Evolutionary conservation across 2,888 invertebrate species (phyloP).

Genomic region (Nineta flava): DNA sequence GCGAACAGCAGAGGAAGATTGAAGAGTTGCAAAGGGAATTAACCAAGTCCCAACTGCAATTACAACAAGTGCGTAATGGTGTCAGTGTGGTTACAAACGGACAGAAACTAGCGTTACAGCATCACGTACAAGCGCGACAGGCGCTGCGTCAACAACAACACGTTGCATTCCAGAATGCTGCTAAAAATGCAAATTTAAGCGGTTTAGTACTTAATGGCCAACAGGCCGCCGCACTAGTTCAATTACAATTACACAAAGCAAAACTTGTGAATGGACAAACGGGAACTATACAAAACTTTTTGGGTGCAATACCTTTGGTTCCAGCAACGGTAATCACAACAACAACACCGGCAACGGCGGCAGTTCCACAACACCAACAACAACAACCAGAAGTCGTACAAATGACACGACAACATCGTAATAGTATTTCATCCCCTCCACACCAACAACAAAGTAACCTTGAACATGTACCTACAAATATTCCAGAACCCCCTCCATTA

Average conservation of each 20-base stretch:
- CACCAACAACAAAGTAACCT: slow-evolving; percentile 13
- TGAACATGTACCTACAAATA: background rate
- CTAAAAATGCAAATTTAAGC: slow-evolving; percentile 33
- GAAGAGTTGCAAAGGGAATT: slow-evolving; percentile 73
- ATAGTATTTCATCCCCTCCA: slow-evolving; percentile 13
- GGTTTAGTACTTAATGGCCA: slow-evolving; percentile 49
- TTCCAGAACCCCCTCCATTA: slow-evolving; percentile 2
- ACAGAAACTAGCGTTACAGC: slow-evolving; percentile 24
- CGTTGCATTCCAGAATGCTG: slow-evolving; percentile 41
- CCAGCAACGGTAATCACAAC: slow-evolving; percentile 25
- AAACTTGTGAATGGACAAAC: slow-evolving; percentile 34
- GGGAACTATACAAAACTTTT: slow-evolving; percentile 42
- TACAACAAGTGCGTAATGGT: slow-evolving; percentile 38
- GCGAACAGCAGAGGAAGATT: slow-evolving; percentile 74
- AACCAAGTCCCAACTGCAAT: slow-evolving; percentile 59
- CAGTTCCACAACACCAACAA: slow-evolving; percentile 20
- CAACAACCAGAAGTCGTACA: slow-evolving; percentile 18
- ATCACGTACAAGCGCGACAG: slow-evolving; percentile 18
- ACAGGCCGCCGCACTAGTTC: slow-evolving; percentile 33
- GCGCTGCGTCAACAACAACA: slow-evolving; percentile 36
- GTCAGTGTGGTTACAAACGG: slow-evolving; percentile 17
- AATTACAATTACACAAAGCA: slow-evolving; percentile 30
- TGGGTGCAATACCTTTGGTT: slow-evolving; percentile 25
- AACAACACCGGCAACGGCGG: slow-evolving; percentile 17
- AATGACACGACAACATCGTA: slow-evolving; percentile 13